phyloP scores from a whole-genome alignment of 2,797 vertebrate species.

The Luscinia megarhynchos region DNA sequence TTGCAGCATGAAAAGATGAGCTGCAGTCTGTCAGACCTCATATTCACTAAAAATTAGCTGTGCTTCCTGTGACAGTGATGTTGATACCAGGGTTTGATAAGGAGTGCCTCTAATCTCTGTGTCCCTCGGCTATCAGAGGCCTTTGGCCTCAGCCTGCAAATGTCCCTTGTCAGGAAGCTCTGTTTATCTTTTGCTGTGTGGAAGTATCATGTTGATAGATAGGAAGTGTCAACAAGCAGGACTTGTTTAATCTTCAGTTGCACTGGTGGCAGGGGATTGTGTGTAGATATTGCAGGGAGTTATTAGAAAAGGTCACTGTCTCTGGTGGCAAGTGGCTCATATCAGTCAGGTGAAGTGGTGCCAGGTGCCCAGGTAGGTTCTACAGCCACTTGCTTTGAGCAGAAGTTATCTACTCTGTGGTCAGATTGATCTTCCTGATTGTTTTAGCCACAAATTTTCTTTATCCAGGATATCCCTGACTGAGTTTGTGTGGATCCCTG shows the following conservation, averaged over 20 bases:
- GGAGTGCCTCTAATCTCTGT: not conserved
- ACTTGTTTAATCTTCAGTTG: not conserved
- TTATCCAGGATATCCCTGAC: accelerated
- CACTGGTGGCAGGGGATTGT: too few relatives aligned
- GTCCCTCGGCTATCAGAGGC: not conserved
- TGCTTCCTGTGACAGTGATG: not conserved
- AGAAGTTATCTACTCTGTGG: accelerated
- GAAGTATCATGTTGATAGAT: not conserved
- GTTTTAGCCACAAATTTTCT: not conserved
- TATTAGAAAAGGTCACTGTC: not conserved
- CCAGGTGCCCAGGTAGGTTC: not conserved
- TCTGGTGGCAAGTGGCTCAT: not conserved
- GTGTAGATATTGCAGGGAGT: not conserved
- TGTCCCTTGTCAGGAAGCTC: not conserved
- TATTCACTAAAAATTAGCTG: accelerated
- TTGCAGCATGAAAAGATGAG: not conserved
- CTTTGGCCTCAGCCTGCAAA: not conserved
- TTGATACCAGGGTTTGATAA: accelerated
- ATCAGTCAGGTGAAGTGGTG: not conserved
- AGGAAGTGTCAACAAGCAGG: not conserved
- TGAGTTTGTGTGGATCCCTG: not conserved
- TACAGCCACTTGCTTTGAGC: accelerated
- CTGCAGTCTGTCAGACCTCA: not conserved
- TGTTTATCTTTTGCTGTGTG: not conserved
- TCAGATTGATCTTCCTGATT: not conserved